phyloP scores from a whole-genome alignment of 2,113 vertebrate species.

The Protobothrops mucrosquamatus region DNA sequence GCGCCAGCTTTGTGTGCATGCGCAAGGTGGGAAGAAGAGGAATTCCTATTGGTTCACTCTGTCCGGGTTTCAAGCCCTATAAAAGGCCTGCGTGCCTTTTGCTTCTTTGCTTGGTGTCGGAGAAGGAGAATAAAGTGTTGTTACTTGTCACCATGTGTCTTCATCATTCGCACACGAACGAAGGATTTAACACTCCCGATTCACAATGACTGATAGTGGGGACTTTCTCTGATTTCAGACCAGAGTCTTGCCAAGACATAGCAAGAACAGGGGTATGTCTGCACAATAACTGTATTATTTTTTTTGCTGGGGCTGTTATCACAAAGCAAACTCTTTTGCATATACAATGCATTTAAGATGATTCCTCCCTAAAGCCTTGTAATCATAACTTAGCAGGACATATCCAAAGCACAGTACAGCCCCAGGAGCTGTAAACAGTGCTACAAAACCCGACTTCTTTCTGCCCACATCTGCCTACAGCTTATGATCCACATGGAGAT shows the following conservation, averaged over 20 bases:
- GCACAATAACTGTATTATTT: not conserved
- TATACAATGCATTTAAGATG: not conserved
- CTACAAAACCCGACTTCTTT: not conserved
- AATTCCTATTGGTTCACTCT: too few species aligned
- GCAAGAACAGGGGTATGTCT: not conserved
- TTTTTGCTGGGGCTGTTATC: not conserved
- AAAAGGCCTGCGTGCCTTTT: too few species aligned
- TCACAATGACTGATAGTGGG: not conserved
- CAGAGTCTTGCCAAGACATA: not conserved
- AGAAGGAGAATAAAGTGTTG: too few species aligned
- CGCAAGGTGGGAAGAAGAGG: too few species aligned
- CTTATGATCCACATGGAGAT: not conserved
- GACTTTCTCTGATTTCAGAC: not conserved
- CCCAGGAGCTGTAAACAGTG: not conserved
- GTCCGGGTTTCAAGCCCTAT: too few species aligned
- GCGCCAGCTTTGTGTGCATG: too few species aligned
- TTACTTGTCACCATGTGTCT: too few species aligned
- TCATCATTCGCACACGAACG: too few species aligned
- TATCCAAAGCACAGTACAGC: not conserved
- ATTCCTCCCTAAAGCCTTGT: not conserved
- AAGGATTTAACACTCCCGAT: not conserved
- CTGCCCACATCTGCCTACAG: not conserved
- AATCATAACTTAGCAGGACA: not conserved
- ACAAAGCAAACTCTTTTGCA: not conserved
- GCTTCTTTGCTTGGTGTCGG: too few species aligned